Evolutionary conservation across 2,797 vertebrate species (phyloP).

Genomic region (Naso thynnoides): DNA sequence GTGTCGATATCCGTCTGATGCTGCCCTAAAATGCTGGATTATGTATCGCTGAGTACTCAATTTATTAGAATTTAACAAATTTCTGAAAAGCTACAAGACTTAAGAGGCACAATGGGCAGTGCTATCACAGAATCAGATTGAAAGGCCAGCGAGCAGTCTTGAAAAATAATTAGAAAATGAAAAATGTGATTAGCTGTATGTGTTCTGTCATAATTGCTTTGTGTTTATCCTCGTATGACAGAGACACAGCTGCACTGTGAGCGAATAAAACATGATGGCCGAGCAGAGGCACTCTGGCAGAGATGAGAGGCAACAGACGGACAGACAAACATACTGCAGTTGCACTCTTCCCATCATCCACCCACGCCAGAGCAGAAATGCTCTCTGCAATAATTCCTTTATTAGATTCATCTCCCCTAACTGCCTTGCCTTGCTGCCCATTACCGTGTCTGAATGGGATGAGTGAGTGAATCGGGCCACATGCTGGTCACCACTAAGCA

Average conservation of each 20-base stretch:
- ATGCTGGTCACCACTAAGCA: conserved; percentile 18
- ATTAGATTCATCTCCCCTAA: conserved; percentile 17
- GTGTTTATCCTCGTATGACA: conserved; percentile 12
- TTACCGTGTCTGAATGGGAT: not conserved
- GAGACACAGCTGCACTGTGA: conserved; percentile 16
- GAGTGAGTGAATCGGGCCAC: not conserved
- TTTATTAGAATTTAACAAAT: no score
- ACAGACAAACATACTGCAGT: not conserved
- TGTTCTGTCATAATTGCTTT: not conserved
- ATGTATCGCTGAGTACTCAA: no score
- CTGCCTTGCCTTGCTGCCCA: not conserved
- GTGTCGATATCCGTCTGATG: no score
- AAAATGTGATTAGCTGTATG: conserved; percentile 28
- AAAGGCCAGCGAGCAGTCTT: conserved; percentile 30
- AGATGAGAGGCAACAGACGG: not conserved
- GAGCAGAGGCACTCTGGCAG: not conserved
- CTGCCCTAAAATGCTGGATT: no score
- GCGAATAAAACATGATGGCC: not conserved
- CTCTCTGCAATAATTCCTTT: conserved; percentile 17
- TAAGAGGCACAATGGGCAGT: conserved; percentile 3
- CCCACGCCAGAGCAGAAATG: conserved; percentile 9
- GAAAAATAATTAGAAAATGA: conserved; percentile 26
- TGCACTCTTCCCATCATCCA: conserved; percentile 30
- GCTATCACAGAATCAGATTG: conserved; percentile 18
- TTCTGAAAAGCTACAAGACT: no score